Percentiles rank a stretch among this genome's conserved stretches.
Evolutionary conservation across 2,797 vertebrate species (phyloP).

Genomic region (Fistularia commersonii): DNA sequence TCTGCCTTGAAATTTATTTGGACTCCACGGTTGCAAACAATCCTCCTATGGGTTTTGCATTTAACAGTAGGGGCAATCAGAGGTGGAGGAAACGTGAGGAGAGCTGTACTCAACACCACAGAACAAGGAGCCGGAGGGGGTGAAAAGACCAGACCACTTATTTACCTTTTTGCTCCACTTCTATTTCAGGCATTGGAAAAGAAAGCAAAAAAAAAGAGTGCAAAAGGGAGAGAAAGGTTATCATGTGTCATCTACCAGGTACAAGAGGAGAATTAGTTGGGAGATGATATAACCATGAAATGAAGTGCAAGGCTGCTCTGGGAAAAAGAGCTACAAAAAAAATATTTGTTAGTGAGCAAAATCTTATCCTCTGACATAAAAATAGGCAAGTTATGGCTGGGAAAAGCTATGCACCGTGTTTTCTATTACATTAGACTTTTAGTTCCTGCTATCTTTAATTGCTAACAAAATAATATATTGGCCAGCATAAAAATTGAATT

Average conservation of each 20-base stretch:
- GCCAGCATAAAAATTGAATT: conserved; percentile 38
- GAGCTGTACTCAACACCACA: conserved; percentile 91
- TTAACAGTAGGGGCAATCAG: conserved; percentile 67
- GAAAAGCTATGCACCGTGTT: conserved; percentile 46
- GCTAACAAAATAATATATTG: conserved; percentile 39
- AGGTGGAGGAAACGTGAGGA: conserved; percentile 48
- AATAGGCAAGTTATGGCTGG: conserved; percentile 72
- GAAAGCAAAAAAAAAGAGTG: conserved; percentile 84
- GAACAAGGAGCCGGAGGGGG: conserved; percentile 88
- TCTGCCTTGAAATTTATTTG: conserved; percentile 52
- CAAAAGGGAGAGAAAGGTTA: conserved; percentile 98
- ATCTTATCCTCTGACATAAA: conserved; percentile 79
- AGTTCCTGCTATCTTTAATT: conserved; percentile 32
- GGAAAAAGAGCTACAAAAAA: conserved; percentile 68
- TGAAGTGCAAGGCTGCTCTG: conserved; percentile 66
- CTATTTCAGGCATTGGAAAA: conserved; percentile 99
- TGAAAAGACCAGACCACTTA: conserved; percentile 87
- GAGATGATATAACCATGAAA: conserved; percentile 77
- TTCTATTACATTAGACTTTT: conserved; percentile 35
- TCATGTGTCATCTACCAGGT: conserved; percentile 85
- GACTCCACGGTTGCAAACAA: conserved; percentile 70
- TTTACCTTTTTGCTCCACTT: conserved; percentile 99
- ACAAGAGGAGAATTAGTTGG: conserved; percentile 71
- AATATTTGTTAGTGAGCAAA: conserved; percentile 65
- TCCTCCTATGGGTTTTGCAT: conserved; percentile 64